phyloP scores from a whole-genome alignment of 2,113 vertebrate genomes.

The Vidua macroura region DNA sequence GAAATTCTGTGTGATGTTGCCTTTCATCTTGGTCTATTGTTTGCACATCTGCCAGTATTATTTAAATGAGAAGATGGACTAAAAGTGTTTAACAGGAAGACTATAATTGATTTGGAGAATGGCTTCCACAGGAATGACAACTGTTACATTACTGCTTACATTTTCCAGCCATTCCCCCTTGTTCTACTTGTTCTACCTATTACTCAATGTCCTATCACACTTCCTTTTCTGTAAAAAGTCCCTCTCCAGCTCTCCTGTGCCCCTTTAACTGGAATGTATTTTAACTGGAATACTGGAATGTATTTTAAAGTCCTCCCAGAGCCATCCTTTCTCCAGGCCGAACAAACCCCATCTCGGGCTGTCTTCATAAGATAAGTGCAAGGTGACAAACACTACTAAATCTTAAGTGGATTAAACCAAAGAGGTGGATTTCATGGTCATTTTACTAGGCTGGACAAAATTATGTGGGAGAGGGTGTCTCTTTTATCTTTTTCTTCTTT shows the following conservation, averaged over 20 bases:
- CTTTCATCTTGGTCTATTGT: not conserved
- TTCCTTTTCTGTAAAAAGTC: not conserved
- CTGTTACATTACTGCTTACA: not conserved
- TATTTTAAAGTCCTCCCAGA: not conserved
- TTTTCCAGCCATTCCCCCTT: not conserved
- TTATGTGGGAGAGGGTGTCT: rapidly evolving
- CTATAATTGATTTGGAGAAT: not conserved
- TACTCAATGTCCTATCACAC: not conserved
- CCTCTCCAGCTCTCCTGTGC: not conserved
- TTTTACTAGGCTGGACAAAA: not conserved
- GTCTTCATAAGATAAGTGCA: not conserved
- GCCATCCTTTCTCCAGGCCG: not conserved
- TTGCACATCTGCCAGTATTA: not conserved
- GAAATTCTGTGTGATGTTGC: not conserved
- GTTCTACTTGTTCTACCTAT: not conserved
- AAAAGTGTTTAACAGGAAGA: not conserved
- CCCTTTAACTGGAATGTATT: not conserved
- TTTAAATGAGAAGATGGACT: not conserved
- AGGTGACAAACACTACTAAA: not conserved
- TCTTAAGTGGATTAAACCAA: not conserved
- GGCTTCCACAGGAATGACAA: not conserved
- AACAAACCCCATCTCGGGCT: rapidly evolving
- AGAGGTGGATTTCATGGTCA: not conserved
- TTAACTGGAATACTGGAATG: not conserved
- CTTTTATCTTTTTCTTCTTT: not conserved